Conservation (phyloP, 2,113 vertebrate species). For the Erythrocercus mccallii region DNA sequence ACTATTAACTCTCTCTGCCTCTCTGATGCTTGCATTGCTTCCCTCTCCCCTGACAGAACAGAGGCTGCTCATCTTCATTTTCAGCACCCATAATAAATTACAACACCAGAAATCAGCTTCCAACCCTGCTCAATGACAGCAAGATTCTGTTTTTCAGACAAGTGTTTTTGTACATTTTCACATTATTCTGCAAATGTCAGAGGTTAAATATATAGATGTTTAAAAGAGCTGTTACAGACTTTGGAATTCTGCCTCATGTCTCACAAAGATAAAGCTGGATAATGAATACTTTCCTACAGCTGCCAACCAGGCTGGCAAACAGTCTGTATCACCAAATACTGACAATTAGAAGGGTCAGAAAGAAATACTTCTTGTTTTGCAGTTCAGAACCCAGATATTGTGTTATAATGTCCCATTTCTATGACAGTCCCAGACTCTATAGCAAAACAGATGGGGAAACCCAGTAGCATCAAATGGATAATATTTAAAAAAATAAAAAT, state of each 20-base stretch:
- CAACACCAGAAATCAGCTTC: neutral
- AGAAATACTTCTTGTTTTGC: neutral
- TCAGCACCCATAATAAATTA: neutral
- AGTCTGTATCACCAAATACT: neutral
- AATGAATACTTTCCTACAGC: neutral
- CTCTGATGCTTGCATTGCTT: neutral
- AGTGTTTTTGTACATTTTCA: neutral
- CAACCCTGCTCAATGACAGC: neutral
- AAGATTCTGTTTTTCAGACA: neutral
- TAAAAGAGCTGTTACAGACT: neutral
- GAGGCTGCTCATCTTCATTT: neutral
- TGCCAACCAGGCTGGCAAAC: neutral
- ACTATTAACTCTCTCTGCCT: neutral
- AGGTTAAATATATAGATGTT: neutral
- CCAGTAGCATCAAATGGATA: neutral
- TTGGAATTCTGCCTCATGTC: neutral
- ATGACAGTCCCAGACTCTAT: neutral
- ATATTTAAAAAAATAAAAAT: neutral
- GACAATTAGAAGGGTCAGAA: neutral
- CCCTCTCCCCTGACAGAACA: neutral
- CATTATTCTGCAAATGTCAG: neutral
- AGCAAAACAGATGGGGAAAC: neutral
- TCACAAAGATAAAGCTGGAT: neutral
- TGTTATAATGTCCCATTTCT: neutral
- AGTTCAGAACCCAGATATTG: neutral